Base-by-base conservation (phyloP, 1,140 invertebrate species). In the Ceratina calcarata region DNA sequence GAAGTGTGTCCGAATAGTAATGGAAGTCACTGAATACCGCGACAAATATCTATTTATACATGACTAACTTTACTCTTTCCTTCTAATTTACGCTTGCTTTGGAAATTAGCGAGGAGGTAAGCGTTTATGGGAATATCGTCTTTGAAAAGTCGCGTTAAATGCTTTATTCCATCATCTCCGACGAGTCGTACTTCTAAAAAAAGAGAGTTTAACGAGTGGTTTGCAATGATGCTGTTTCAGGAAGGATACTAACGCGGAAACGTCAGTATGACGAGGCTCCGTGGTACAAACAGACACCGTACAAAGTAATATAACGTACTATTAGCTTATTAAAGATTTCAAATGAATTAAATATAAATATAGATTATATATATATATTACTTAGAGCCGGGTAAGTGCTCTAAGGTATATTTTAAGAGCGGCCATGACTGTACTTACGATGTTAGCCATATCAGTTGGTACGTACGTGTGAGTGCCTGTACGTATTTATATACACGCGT, bases 241-340 rank as follows among this genome's bases (percentile, higher is more conserved):
- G 91, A 94, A 94, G 91, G 94, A 94, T 91, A 94, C 91, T 91
- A 94, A 94, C 74, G 94, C 94, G 86, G 94, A 94, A 92, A 94
- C 94, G 83, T 93, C 94, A 77, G 94, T 94, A 79, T 94, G 90
- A 94, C 75, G 83, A 77, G 55, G 81, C 66, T 80, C 85, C 83
- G 86, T 86, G 60, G 67, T 70, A 82, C 84, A 82, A 84, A 89
- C 70, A 85, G 88, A 87, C 81, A 86, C 89, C 91, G 92, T 93
- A 93, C 92, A 93, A 93, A 92, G 86, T 91, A 90, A 91, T 89
- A 89, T 89, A 85, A 78, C 70, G 87, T 88, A 89, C 80, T 89
- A 89, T 90, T 92, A 89, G 83, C 80, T 89, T 90, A 92, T 88
- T 3, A 57, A 57, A 18, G 15, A 87, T 67, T 15, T 75, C 3